Base-by-base conservation (phyloP, 2,113 vertebrate genomes). In the Psophia crepitans region DNA sequence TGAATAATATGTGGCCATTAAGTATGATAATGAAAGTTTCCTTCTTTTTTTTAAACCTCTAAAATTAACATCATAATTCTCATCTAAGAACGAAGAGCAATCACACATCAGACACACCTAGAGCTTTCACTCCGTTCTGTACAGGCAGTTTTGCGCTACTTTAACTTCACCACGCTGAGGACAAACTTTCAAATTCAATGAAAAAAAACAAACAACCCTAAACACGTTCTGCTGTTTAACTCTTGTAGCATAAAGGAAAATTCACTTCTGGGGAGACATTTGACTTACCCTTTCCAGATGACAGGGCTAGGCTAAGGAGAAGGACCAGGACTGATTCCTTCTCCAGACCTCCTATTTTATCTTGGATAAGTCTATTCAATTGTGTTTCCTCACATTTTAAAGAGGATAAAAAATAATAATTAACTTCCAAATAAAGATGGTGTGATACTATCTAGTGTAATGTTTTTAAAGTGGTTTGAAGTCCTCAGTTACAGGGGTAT, bases 41-140 rank as follows among this genome's bases (percentile, higher is more conserved):
- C 35, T 91, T 63, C 88, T 89, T 93, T 93, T 95, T 95, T 96
- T 82, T 46, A 87, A 89, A 82, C 37, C 44, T 92, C 86, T 93
- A 97, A 84, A 92, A 96, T 94, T 95, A 96, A 97, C 89, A 92
- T 71, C n/a, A 75, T 84, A 71, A 85, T 93, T 96, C 92, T 95
- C 74, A 84, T 89, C 56, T 57, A 91, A 95, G 85, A 91, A 90
- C 61, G 70, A 95, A 85, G 84, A 77, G 43, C 65, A 89, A 91
- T 93, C 91, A 92, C 43, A 56, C 43, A 85, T 49, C 49, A 89
- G 87, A 74, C 96, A 90, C 85, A 90, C 63, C 66, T 91, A 39
- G 88, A 91, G 92, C 54, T 93, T 96, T 69, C 66, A 83, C 32
- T 87, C 41, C 16, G 6, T 69, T 83, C 75, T 65, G 23, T 41